Base-by-base conservation (phyloP, 1,140 invertebrate genomes). In the Drosophila sturtevanti region DNA sequence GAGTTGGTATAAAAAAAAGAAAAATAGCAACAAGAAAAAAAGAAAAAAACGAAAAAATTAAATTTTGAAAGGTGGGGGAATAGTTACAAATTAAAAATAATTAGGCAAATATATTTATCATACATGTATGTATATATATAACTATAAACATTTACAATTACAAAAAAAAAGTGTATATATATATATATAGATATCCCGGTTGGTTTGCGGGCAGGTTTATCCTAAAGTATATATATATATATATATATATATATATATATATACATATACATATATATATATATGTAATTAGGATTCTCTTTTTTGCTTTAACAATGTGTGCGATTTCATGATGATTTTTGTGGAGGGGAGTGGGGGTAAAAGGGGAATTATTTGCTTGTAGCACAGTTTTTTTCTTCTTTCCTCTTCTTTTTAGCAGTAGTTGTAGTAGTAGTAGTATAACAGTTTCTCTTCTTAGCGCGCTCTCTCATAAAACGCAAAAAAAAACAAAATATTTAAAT, bases 121-220 rank as follows among this genome's bases (percentile, higher is more conserved):
- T 77, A 59, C 63, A 51, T 68, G 22, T 66, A 72, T 55, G 41
- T 75, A 44, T 72, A 66, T 77, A 76, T 77, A 85, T 67, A 86
- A 71, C 70, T 72, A 87, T 82, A 86, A 86, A 86, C 81, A 86
- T 87, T 81, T 86, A 87, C 82, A 86, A 76, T 87, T 86, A 81
- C 54, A 78, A 77, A 85, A 81, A 79, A 54, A 38, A 60, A 16
- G 12, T 35, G 21, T 52, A 38, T 62, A 38, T 37, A 37, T 38
- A 38, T 38, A 38, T 38, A 38, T 38, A 38, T 38, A 38, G 37
- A 38, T 48, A 48, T 48, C 41, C 41, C 18, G 41, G 16, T 18
- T 48, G 16, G 16, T 21, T 51, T 24, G 34, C 14, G 16, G 27
- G 54, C 64, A 48, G 60, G 59, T 44, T 51, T 52, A 31, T 69